Evolutionary conservation across 1,140 invertebrate species (phyloP), one percentile per base, ranked within the genome.

Genomic region (Platyura marginata): DNA sequence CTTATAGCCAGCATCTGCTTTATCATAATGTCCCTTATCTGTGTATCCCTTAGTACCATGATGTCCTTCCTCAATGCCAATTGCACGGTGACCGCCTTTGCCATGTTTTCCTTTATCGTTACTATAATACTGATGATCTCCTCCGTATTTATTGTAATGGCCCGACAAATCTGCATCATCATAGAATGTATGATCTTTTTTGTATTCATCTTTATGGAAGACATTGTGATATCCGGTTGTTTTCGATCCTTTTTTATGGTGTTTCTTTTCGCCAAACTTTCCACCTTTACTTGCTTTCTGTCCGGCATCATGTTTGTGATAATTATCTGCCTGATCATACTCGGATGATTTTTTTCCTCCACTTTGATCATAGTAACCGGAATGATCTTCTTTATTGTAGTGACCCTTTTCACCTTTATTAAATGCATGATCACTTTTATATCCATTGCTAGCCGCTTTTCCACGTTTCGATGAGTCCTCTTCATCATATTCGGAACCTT

Each of bases 131-230:
- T 72, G 72, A 51, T 81, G 71, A 63, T 73, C 73, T 45, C 75
- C 67, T 29, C 77, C 78, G 48, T 75, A 74, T 49, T 81, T 77
- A 50, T 74, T 72, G 55, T 82, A 77, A 48, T 81, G 73, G 0
- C 79, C 81, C 3, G 72, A 75, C 54, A 80, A 78, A 59, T 81
- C 74, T 57, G 68, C 73, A 53, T 81, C 77, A 54, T 81, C 77
- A 59, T 80, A 81, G 68, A 81, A 81, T 56, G 81, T 79, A 55
- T 83, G 79, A 46, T 82, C 74, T 49, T 84, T 83, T 54, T 81
- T 72, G 54, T 80, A 81, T 43, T 80, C 81, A 43, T 82, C 77
- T 49, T 83, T 82, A 57, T 84, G 79, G 51, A 79, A 78, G 50
- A 83, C 83, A 55, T 83, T 79, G 57, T 81, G 78, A 56, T 79